phyloP scores from a whole-genome alignment of 2,797 vertebrate genomes.

The Sebastes steindachneri region DNA sequence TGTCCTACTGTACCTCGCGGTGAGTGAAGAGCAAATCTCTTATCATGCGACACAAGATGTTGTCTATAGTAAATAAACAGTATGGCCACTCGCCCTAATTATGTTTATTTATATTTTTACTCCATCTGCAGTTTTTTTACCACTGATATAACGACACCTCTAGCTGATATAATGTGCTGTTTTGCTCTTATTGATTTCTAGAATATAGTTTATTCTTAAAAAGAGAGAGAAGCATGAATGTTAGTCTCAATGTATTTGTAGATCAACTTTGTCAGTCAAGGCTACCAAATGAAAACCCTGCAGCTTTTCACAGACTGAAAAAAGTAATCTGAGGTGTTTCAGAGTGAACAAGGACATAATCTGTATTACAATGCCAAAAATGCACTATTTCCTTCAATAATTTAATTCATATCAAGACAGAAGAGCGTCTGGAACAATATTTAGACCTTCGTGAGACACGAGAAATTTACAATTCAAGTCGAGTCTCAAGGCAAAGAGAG shows the following conservation, averaged over 20 bases:
- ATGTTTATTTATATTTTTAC: neutral
- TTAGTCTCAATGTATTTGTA: neutral
- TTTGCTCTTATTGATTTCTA: neutral
- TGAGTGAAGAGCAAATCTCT: no score
- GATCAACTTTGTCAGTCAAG: neutral
- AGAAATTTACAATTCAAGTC: neutral
- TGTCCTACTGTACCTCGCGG: no score
- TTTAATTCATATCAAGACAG: neutral
- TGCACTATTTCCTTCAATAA: neutral
- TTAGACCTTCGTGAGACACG: neutral
- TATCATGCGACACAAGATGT: neutral
- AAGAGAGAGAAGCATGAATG: neutral
- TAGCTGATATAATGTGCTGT: neutral
- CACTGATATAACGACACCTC: neutral
- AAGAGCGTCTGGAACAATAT: neutral
- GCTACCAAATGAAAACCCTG: neutral
- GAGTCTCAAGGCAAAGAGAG: neutral
- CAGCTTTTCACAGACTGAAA: neutral
- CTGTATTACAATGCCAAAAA: neutral
- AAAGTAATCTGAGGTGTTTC: neutral
- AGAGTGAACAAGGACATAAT: neutral
- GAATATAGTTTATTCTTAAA: neutral
- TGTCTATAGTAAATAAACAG: neutral
- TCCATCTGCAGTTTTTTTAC: neutral
- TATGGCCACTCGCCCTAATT: neutral